A percentile compares a stretch with the other conserved stretches of the same genome.
phyloP scores from a whole-genome alignment of 2,113 vertebrate species.

The Phyllostomus discolor region DNA sequence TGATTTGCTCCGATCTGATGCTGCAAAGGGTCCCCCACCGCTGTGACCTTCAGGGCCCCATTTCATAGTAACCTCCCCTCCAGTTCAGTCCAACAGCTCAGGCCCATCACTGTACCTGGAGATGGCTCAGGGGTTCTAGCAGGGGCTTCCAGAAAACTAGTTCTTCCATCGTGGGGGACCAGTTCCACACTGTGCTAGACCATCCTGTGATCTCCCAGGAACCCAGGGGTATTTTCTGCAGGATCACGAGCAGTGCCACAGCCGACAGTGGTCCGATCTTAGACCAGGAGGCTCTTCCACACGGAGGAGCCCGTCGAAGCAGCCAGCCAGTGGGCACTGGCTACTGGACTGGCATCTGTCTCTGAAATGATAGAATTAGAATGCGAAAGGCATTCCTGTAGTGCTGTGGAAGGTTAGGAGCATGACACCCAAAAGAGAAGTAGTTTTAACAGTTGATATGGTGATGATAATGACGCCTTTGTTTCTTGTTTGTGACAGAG shows the following conservation, averaged over 20 bases:
- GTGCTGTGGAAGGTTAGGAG: conserved; percentile 43
- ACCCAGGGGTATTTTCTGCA: neutral
- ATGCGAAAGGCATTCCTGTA: conserved; percentile 11
- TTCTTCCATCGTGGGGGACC: neutral
- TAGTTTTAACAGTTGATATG: neutral
- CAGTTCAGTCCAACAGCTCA: neutral
- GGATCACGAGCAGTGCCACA: neutral
- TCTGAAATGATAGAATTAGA: conserved; percentile 56
- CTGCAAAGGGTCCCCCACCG: conserved; percentile 20
- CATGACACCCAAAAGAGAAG: conserved; percentile 18
- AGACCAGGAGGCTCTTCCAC: neutral
- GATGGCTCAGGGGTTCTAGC: conserved; percentile 38
- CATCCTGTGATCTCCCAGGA: neutral
- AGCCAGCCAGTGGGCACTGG: neutral
- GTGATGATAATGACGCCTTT: conserved; percentile 30
- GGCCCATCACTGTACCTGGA: neutral
- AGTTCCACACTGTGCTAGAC: neutral
- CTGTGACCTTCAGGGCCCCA: conserved; percentile 1
- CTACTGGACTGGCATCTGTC: conserved; percentile 32
- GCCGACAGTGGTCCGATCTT: neutral
- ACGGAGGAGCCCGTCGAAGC: neutral
- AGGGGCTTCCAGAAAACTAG: conserved; percentile 29
- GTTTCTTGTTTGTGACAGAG: conserved; percentile 27
- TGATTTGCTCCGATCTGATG: conserved; percentile 8
- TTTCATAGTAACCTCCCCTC: neutral